phyloP scores from a whole-genome alignment of 2,113 vertebrate species.

The Apaloderma vittatum region DNA sequence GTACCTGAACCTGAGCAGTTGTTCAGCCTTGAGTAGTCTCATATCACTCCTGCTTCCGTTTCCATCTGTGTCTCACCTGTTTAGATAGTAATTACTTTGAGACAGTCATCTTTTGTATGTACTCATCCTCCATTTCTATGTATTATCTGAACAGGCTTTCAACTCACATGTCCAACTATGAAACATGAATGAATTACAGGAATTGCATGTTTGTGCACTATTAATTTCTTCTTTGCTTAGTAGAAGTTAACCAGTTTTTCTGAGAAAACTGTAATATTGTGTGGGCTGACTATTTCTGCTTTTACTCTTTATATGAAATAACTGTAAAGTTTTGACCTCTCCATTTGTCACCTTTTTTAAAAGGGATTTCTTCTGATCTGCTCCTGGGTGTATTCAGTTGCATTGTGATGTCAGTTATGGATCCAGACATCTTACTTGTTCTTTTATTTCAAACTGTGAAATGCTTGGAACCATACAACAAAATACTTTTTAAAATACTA shows the following conservation, averaged over 20 bases:
- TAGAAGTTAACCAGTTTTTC: background rate
- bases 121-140: accelerated
- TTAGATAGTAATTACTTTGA: background rate
- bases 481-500: background rate
- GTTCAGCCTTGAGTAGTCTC: background rate
- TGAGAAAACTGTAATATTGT: background rate
- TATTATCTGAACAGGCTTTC: background rate
- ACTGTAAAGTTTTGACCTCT: background rate
- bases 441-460: background rate
- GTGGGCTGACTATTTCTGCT: background rate
- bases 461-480: background rate
- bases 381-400: background rate
- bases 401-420: background rate
- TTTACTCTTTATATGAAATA: background rate
- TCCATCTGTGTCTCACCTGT: background rate
- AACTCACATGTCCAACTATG: background rate
- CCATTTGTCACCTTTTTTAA: background rate
- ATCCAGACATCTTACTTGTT: background rate
- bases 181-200: background rate
- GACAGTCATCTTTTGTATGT: background rate
- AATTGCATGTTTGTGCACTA: background rate
- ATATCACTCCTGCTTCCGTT: background rate
- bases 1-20: background rate
- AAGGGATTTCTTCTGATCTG: background rate
- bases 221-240: background rate